phyloP scores from a whole-genome alignment of 2,113 vertebrate genomes.

The Eubucco bourcierii region DNA sequence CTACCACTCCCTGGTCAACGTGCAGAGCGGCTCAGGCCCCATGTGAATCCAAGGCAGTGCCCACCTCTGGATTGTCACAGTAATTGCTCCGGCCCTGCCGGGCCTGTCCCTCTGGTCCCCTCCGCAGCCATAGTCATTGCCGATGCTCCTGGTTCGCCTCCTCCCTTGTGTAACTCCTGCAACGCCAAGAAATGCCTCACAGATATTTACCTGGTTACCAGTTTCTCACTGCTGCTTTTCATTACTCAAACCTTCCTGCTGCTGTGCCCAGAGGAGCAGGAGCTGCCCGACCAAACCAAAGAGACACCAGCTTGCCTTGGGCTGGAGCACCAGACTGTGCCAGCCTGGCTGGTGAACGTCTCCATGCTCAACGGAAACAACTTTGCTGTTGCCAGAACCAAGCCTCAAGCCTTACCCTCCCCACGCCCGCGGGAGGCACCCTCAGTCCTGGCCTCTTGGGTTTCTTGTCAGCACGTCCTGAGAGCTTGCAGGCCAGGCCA shows the following conservation, averaged over 20 bases:
- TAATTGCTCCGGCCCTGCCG: neutral
- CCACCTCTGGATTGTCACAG: neutral
- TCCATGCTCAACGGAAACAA: neutral
- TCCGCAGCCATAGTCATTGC: neutral
- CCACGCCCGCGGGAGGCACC: neutral
- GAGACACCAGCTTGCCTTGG: neutral
- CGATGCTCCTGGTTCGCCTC: neutral
- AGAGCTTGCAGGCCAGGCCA: neutral
- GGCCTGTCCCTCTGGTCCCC: neutral
- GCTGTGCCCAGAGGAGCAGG: neutral
- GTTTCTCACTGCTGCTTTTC: neutral
- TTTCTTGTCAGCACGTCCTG: neutral
- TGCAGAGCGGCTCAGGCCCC: constrained; percentile 74
- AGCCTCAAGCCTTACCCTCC: neutral
- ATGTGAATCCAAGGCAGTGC: constrained; percentile 30
- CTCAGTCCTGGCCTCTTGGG: neutral
- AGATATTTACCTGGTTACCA: neutral
- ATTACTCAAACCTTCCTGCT: neutral
- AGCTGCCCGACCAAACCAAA: neutral
- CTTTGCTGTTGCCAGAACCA: neutral
- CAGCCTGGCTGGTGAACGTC: neutral
- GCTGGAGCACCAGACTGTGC: neutral
- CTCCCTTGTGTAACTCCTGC: neutral
- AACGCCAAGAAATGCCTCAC: neutral
- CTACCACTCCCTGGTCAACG: constrained; percentile 86